Evolutionary conservation across 2,888 invertebrate species (phyloP).

Genomic region (Chironomus tentans): DNA sequence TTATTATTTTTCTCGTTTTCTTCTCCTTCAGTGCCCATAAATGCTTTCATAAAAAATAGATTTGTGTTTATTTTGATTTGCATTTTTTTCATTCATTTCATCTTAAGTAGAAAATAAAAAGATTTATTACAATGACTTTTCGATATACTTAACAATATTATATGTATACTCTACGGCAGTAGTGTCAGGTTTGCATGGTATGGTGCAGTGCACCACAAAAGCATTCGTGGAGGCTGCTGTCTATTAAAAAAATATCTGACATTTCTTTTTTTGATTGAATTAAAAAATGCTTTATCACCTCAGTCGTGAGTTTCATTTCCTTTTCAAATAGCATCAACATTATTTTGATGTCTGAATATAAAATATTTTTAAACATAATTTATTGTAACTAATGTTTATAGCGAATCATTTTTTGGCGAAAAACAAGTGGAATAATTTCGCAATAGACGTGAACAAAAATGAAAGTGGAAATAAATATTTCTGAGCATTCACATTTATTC

Average conservation of each 20-base stretch:
- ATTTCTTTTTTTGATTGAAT: not conserved
- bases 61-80: conserved; percentile 22
- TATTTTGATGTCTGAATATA: too few relatives aligned
- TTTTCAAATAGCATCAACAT: not conserved
- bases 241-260: not conserved
- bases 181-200: not conserved
- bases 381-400: too few relatives aligned
- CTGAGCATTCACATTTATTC: too few relatives aligned
- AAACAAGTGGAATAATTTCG: too few relatives aligned
- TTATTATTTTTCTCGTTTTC: not conserved
- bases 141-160: not conserved
- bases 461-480: too few relatives aligned
- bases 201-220: not conserved
- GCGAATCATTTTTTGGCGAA: too few relatives aligned
- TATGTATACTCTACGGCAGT: not conserved
- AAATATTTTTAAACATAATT: not conserved
- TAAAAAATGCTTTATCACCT: not conserved
- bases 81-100: conserved; percentile 6
- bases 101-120: not conserved
- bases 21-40: not conserved
- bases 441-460: too few relatives aligned
- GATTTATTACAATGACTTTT: not conserved
- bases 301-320: not conserved
- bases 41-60: not conserved
- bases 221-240: not conserved